Evolutionary conservation across 2,113 vertebrate genomes (phyloP).

Genomic region (Catharus fuscescens): DNA sequence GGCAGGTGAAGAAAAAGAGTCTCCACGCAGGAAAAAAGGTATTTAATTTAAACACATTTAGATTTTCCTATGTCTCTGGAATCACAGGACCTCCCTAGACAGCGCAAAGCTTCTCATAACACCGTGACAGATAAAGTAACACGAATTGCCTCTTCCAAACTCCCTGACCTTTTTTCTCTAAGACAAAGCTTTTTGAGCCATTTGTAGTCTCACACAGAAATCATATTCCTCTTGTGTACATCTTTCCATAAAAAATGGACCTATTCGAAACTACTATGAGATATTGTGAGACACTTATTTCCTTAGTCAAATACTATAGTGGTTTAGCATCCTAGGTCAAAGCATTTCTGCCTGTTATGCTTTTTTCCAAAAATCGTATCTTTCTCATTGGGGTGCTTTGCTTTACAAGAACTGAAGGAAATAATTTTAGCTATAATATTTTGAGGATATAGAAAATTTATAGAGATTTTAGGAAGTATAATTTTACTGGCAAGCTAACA

Average conservation of each 20-base stretch:
- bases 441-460: background rate
- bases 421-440: background rate
- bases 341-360: background rate
- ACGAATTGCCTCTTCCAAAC: background rate
- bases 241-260: background rate
- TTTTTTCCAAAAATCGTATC: rapidly evolving
- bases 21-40: background rate
- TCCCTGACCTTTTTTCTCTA: background rate
- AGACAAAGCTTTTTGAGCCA: background rate
- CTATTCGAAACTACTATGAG: background rate
- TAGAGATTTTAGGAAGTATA: background rate
- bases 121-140: background rate
- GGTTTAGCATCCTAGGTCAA: background rate
- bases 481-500: background rate
- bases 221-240: background rate
- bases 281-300: background rate
- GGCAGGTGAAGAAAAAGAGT: background rate
- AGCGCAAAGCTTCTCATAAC: background rate
- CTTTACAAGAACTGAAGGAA: background rate
- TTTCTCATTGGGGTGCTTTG: background rate
- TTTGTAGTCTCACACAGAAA: background rate
- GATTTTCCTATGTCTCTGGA: background rate
- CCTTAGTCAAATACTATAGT: background rate
- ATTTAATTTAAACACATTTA: background rate
- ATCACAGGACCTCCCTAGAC: background rate